phyloP scores from a whole-genome alignment of 35 echinoderm and acorn worm genomes.

The Nesometra sesokonis region DNA sequence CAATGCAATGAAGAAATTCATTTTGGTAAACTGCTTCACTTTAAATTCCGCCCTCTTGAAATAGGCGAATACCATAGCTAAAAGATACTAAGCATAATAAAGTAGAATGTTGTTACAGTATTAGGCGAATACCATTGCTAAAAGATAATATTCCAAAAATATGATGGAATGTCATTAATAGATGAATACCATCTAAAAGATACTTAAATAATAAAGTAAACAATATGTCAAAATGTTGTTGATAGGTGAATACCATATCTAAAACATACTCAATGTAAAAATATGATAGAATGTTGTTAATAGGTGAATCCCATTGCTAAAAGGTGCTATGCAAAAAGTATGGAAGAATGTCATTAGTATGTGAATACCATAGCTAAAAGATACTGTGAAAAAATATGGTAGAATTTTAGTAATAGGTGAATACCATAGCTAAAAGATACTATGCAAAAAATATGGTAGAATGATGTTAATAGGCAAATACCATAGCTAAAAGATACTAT shows the following conservation, averaged over 20 bases:
- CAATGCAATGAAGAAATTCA: constrained; percentile 94
- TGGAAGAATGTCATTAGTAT: too few relatives aligned
- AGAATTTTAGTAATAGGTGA: neutral
- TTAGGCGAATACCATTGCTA: neutral
- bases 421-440: constrained; percentile 30
- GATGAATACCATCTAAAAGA: too few relatives aligned
- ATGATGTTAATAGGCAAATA: neutral
- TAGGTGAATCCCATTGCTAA: too few relatives aligned
- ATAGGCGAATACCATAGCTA: constrained; percentile 95
- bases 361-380: constrained; percentile 92
- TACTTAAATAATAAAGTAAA: too few relatives aligned
- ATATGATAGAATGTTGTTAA: too few relatives aligned
- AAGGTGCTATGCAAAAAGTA: too few relatives aligned
- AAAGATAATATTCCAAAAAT: too few relatives aligned
- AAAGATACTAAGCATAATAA: constrained; percentile 49
- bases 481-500: constrained; percentile 40
- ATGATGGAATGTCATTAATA: too few relatives aligned
- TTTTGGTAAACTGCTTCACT: constrained; percentile 68
- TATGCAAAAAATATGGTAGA: constrained; percentile 15
- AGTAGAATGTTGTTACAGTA: neutral
- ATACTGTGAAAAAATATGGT: constrained; percentile 43
- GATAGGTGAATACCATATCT: too few relatives aligned
- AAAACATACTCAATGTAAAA: too few relatives aligned
- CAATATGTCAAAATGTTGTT: too few relatives aligned
- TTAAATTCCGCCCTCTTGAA: constrained; percentile 83